Percentiles rank a stretch among this genome's conserved stretches.
Evolutionary conservation across 2,113 vertebrate species (phyloP).

Genomic region (Heterotilapia buettikoferi): DNA sequence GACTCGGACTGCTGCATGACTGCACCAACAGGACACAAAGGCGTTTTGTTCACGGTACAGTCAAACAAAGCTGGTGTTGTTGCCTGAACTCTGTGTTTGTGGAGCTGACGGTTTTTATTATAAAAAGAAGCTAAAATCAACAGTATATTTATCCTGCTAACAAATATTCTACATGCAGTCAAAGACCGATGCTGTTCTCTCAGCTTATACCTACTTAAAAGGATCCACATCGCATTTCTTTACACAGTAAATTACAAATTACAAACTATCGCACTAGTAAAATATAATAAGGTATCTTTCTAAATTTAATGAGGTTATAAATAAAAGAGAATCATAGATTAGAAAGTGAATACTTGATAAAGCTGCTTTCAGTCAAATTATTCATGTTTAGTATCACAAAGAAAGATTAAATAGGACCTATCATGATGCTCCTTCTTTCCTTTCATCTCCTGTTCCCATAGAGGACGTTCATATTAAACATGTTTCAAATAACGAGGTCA

Average conservation of each 20-base stretch:
- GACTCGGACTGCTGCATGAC: background rate
- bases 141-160: background rate
- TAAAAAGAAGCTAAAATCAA: background rate
- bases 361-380: background rate
- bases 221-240: background rate
- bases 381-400: background rate
- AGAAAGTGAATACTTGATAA: background rate
- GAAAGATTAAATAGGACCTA: background rate
- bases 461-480: background rate
- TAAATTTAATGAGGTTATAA: background rate
- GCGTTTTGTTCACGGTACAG: background rate
- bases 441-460: background rate
- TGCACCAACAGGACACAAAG: background rate
- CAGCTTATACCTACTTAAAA: background rate
- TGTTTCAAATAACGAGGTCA: background rate
- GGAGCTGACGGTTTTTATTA: background rate
- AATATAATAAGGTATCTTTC: background rate
- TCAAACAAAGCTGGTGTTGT: background rate
- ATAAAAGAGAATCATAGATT: background rate
- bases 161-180: background rate
- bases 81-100: background rate
- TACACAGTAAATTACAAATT: background rate
- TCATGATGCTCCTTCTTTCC: background rate
- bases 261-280: background rate
- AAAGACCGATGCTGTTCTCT: background rate